A percentile compares a stretch with the other conserved stretches of the same genome.
These are phyloP conservation scores for Ailurus styani DNA, from an alignment of 2,113 vertebrate genomes.

Conservation along the genomic window DNA sequence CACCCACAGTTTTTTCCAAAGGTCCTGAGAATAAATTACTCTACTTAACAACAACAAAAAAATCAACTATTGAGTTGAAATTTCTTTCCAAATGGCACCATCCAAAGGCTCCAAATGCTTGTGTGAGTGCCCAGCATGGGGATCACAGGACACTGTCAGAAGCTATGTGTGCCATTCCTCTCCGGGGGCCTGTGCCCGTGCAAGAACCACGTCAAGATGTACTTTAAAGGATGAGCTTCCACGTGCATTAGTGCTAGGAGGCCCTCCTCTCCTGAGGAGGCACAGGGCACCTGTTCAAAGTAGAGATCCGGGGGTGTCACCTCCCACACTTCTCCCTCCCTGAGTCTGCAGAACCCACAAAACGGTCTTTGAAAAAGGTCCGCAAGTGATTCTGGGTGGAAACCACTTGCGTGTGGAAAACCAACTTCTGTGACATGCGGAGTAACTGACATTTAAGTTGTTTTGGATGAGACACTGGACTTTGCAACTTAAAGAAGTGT, in stretches of 20 bases:
- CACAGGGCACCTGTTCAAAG: background rate
- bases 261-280: background rate
- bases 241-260: background rate
- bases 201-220: background rate
- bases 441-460: background rate
- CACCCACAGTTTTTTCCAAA: background rate
- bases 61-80: background rate
- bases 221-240: background rate
- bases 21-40: background rate
- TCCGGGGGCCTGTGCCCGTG: fast-evolving
- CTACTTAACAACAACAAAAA: background rate
- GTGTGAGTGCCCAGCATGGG: background rate
- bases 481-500: background rate
- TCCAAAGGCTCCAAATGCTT: background rate
- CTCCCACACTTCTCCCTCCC: background rate
- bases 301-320: background rate
- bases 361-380: background rate
- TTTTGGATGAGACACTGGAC: background rate
- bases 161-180: background rate
- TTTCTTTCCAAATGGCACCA: background rate
- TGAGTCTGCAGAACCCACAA: background rate
- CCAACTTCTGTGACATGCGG: background rate
- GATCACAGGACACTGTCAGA: background rate
- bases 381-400: background rate
- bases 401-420: background rate